phyloP scores from a whole-genome alignment of 2,888 invertebrate genomes.

The Cotesia congregata region DNA sequence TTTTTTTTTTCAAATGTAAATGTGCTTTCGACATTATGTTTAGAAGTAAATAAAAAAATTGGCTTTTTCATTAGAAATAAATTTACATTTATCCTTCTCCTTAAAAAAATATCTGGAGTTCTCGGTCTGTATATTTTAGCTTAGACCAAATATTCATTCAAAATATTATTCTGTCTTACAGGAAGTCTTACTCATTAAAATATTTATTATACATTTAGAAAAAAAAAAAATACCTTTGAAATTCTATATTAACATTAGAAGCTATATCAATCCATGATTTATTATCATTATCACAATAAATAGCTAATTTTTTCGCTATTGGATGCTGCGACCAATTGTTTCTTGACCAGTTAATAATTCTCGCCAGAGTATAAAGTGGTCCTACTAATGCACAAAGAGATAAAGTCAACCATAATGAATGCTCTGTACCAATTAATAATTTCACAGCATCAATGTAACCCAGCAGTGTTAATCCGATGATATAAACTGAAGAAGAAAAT shows the following conservation, averaged over 20 bases:
- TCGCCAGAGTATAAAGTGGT: conserved; percentile 72
- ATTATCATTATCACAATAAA: conserved; percentile 76
- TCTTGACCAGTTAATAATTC: conserved; percentile 78
- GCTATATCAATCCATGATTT: conserved; percentile 80
- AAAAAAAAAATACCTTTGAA: conserved; percentile 74
- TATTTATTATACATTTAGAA: conserved; percentile 23
- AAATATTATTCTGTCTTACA: too few relatives aligned
- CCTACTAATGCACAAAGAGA: conserved; percentile 70
- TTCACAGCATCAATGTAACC: conserved; percentile 60
- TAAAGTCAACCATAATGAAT: conserved; percentile 68
- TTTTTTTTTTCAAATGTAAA: too few relatives aligned
- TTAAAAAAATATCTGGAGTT: too few relatives aligned
- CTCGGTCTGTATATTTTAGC: too few relatives aligned
- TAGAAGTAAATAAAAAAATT: too few relatives aligned
- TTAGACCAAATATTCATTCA: too few relatives aligned
- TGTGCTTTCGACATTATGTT: neutral
- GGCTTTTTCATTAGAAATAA: too few relatives aligned
- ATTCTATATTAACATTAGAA: conserved; percentile 81
- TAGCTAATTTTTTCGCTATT: conserved; percentile 77
- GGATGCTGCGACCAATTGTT: conserved; percentile 83
- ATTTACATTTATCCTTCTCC: too few relatives aligned
- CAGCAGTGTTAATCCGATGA: conserved; percentile 72
- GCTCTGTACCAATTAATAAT: conserved; percentile 61
- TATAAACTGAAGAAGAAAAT: conserved; percentile 71
- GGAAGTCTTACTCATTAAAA: neutral